These are phyloP conservation scores for Hemistola chrysoprasaria DNA, from an alignment of 2,888 invertebrate species.

Conservation along the genomic window DNA sequence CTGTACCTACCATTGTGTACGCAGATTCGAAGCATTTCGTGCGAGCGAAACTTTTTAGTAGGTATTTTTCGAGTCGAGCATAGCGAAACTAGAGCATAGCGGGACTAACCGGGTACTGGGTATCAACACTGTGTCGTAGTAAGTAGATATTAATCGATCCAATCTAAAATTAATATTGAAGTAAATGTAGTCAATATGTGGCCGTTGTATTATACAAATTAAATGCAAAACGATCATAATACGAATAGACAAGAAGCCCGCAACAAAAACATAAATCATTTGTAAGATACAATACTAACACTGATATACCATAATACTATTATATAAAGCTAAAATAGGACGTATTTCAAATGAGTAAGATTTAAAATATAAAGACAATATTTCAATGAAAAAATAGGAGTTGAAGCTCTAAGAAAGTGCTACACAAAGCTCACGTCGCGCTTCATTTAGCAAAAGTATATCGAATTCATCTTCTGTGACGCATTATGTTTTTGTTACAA, in stretches of 20 bases:
- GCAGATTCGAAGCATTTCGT: too few species aligned
- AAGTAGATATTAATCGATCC: too few species aligned
- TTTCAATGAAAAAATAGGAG: slow-evolving; percentile 25
- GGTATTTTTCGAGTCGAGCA: too few species aligned
- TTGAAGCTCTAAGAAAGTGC: slow-evolving; percentile 50
- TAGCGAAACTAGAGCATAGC: too few species aligned
- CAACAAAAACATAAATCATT: slow-evolving; percentile 65
- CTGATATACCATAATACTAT: slow-evolving; percentile 55
- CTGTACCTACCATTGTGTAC: too few species aligned
- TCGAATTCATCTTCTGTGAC: slow-evolving; percentile 71
- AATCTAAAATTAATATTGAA: too few species aligned
- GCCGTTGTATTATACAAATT: slow-evolving; percentile 18
- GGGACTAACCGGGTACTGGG: too few species aligned
- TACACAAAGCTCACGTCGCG: slow-evolving; percentile 53
- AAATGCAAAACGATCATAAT: slow-evolving; percentile 1
- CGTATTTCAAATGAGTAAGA: slow-evolving; percentile 29
- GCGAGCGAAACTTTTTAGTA: too few species aligned
- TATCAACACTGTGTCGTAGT: too few species aligned
- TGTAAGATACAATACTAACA: slow-evolving; percentile 54
- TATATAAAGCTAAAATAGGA: slow-evolving; percentile 7
- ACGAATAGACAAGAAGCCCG: slow-evolving; percentile 44
- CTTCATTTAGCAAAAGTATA: slow-evolving; percentile 80
- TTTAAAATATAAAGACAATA: slow-evolving; percentile 19
- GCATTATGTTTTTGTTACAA: slow-evolving; percentile 65
- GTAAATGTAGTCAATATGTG: too few species aligned